Evolutionary conservation across 2,888 invertebrate species (phyloP).

Genomic region (Neuroscelio doddi): DNA sequence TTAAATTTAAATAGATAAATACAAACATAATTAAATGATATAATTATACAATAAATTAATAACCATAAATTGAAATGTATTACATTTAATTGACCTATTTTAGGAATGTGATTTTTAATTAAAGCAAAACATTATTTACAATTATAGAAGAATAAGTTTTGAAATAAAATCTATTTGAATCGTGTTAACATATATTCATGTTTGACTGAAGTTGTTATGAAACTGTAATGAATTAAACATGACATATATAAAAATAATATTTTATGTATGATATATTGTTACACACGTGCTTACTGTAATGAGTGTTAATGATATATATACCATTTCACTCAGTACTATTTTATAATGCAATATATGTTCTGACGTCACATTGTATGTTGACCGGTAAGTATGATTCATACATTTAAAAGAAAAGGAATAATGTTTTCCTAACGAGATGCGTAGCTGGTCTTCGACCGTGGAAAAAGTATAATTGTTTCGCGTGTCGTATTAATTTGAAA

Average conservation of each 20-base stretch:
- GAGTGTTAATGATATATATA: background rate
- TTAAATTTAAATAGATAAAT: no score
- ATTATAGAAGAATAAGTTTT: no score
- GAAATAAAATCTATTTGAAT: no score
- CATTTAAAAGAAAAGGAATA: slow-evolving; percentile 1
- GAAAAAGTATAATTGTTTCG: slow-evolving; percentile 15
- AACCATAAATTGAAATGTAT: no score
- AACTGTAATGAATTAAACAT: background rate
- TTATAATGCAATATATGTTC: background rate
- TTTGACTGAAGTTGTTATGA: background rate
- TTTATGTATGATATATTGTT: no score
- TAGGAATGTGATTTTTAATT: no score
- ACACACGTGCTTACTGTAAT: slow-evolving; percentile 2
- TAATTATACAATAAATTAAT: no score
- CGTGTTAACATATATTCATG: no score
- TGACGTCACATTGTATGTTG: background rate
- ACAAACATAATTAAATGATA: no score
- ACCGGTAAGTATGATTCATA: background rate
- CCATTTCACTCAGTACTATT: background rate
- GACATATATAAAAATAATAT: no score
- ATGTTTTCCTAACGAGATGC: slow-evolving; percentile 4
- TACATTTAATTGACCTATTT: no score
- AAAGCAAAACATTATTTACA: no score
- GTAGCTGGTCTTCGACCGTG: slow-evolving; percentile 3
- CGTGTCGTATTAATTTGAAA: background rate